phyloP scores from a whole-genome alignment of 2,888 invertebrate genomes.

The Caradrina kadenii region DNA sequence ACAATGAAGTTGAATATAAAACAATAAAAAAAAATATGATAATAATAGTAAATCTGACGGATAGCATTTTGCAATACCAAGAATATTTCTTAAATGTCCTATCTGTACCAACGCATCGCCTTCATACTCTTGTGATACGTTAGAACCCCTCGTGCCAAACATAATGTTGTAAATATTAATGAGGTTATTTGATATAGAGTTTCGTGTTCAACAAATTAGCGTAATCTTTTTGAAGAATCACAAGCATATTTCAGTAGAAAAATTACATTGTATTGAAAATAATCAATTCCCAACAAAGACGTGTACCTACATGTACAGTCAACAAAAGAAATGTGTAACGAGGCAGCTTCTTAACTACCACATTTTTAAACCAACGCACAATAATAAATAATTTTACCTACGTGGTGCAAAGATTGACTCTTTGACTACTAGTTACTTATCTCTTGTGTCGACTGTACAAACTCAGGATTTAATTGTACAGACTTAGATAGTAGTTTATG shows the following conservation, averaged over 20 bases:
- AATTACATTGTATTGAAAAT: conserved; percentile 30
- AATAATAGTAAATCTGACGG: background rate
- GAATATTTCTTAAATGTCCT: background rate
- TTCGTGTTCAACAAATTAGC: conserved; percentile 59
- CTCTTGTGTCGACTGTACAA: conserved; percentile 24
- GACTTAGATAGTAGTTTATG: conserved; percentile 43
- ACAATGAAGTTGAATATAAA: no score
- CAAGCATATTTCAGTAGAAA: conserved; percentile 46
- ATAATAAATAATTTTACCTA: conserved; percentile 1
- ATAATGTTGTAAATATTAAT: conserved; percentile 65
- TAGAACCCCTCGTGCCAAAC: conserved; percentile 71
- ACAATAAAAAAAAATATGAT: no score
- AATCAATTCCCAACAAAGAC: conserved; percentile 15
- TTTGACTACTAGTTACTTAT: conserved; percentile 3
- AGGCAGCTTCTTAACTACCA: background rate
- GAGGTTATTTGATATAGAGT: conserved; percentile 58
- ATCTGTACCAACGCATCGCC: conserved; percentile 39
- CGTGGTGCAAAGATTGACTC: background rate
- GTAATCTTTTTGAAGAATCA: conserved; percentile 38
- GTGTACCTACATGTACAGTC: conserved; percentile 13
- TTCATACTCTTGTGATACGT: conserved; percentile 71
- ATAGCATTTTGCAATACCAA: background rate
- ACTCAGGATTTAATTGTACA: conserved; percentile 52
- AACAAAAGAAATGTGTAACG: conserved; percentile 5
- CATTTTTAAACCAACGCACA: background rate